Percentiles rank a stretch among this genome's conserved stretches.
Evolutionary conservation across 2,888 invertebrate genomes (phyloP).

Genomic region (Phymatocera aterrima): DNA sequence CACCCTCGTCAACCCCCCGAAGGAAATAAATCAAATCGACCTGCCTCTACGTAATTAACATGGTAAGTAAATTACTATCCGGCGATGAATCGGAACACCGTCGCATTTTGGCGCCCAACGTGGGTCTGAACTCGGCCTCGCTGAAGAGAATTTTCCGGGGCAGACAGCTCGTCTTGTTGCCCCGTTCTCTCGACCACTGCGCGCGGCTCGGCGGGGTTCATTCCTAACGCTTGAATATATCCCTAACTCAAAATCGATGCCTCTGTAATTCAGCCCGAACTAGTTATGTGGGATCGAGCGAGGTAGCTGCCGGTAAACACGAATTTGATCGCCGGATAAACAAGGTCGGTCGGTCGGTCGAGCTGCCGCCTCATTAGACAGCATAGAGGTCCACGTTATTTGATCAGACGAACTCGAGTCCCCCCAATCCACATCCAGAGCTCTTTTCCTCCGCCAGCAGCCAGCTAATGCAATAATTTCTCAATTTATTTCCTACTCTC

Average conservation of each 20-base stretch:
- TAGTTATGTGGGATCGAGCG: neutral
- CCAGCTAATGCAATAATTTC: constrained; percentile 3
- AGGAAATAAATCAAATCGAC: too few species aligned
- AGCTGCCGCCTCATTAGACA: constrained; percentile 10
- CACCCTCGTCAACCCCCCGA: too few species aligned
- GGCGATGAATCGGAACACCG: too few species aligned
- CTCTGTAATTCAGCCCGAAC: constrained; percentile 14
- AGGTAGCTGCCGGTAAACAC: constrained; percentile 5
- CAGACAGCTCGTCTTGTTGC: too few species aligned
- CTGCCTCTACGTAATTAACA: too few species aligned
- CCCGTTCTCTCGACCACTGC: too few species aligned
- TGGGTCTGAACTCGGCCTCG: too few species aligned
- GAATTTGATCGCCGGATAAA: constrained; percentile 31
- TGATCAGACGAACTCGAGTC: neutral
- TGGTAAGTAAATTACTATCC: too few species aligned
- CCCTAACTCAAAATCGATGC: constrained; percentile 15
- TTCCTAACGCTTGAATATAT: constrained; percentile 19
- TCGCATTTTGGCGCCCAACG: too few species aligned
- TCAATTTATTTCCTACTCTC: neutral
- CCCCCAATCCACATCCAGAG: neutral
- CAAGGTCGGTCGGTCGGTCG: neutral
- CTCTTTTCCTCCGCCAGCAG: neutral
- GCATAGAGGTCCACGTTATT: constrained; percentile 14
- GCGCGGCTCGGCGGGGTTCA: neutral
- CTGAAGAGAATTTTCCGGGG: too few species aligned